phyloP scores from a whole-genome alignment of 2,888 invertebrate genomes.

The Rhingia rostrata region DNA sequence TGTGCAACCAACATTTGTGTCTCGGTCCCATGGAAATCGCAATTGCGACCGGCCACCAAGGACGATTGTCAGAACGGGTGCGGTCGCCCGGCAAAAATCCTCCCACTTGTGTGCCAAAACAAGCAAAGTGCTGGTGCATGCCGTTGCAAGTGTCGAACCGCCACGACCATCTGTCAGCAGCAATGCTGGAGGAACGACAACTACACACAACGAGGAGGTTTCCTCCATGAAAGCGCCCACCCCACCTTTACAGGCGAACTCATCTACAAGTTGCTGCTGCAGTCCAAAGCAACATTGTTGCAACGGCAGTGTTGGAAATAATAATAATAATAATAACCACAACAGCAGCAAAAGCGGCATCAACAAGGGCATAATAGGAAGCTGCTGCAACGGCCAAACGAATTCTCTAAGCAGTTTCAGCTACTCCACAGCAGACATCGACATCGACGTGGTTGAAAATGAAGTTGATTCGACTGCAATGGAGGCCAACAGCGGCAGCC shows the following conservation, averaged over 20 bases:
- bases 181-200: slow-evolving; percentile 72
- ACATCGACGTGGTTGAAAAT: slow-evolving; percentile 76
- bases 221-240: slow-evolving; percentile 22
- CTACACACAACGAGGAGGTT: slow-evolving; percentile 19
- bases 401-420: slow-evolving; percentile 76
- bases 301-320: slow-evolving; percentile 75
- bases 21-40: slow-evolving; percentile 83
- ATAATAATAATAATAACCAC: slow-evolving; percentile 79
- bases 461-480: slow-evolving; percentile 65
- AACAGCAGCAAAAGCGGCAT: slow-evolving; percentile 69
- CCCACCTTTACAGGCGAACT: slow-evolving; percentile 79
- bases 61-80: slow-evolving; percentile 60
- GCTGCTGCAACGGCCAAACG: slow-evolving; percentile 66
- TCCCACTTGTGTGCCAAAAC: slow-evolving; percentile 55
- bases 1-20: slow-evolving; percentile 91
- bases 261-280: slow-evolving; percentile 66
- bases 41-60: slow-evolving; percentile 51
- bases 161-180: slow-evolving; percentile 60
- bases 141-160: slow-evolving; percentile 54
- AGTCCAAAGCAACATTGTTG: slow-evolving; percentile 66
- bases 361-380: slow-evolving; percentile 72
- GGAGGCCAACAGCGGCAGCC: slow-evolving; percentile 58
- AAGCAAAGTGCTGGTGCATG: slow-evolving; percentile 63
- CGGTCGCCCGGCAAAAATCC: slow-evolving; percentile 57
- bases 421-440: slow-evolving; percentile 75